Percentiles rank a stretch among this genome's conserved stretches.
Conservation (phyloP, 2,888 invertebrate genomes). For the Formica aserva region DNA sequence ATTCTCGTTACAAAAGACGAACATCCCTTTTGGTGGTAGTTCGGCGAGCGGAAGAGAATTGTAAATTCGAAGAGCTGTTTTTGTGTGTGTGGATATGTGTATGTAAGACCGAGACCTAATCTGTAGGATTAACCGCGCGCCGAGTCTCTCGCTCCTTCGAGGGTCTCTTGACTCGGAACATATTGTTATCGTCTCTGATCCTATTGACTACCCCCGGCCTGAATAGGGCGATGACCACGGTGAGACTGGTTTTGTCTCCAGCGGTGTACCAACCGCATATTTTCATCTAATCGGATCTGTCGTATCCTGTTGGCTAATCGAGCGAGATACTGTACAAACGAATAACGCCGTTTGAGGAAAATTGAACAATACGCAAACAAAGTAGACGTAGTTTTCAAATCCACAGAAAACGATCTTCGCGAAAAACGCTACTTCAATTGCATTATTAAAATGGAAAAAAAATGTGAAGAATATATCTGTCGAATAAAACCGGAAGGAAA, state of each 20-base stretch:
- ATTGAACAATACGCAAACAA: constrained; percentile 23
- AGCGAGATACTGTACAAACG: constrained; percentile 48
- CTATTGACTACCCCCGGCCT: constrained; percentile 71
- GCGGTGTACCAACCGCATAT: constrained; percentile 68
- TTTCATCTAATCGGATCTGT: constrained; percentile 81
- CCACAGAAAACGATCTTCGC: not conserved
- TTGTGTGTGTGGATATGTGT: not conserved
- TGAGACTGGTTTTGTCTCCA: constrained; percentile 65
- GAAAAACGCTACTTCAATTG: not conserved
- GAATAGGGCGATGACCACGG: constrained; percentile 56
- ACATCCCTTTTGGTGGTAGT: constrained; percentile 1
- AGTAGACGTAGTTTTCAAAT: not conserved
- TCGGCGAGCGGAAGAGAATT: constrained; percentile 35
- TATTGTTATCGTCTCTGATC: constrained; percentile 78
- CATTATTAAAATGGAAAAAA: not conserved
- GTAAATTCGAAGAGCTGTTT: constrained; percentile 46
- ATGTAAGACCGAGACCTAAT: constrained; percentile 70
- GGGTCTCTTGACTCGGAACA: constrained; percentile 82
- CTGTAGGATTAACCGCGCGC: constrained; percentile 72
- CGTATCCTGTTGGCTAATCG: constrained; percentile 76
- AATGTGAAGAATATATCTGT: not conserved
- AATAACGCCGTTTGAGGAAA: not conserved
- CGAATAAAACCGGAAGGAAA: not conserved
- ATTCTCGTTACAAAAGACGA: not conserved
- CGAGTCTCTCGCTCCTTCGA: constrained; percentile 66